Evolutionary conservation across 2,113 vertebrate species (phyloP).

Genomic region (Mustela nigripes): DNA sequence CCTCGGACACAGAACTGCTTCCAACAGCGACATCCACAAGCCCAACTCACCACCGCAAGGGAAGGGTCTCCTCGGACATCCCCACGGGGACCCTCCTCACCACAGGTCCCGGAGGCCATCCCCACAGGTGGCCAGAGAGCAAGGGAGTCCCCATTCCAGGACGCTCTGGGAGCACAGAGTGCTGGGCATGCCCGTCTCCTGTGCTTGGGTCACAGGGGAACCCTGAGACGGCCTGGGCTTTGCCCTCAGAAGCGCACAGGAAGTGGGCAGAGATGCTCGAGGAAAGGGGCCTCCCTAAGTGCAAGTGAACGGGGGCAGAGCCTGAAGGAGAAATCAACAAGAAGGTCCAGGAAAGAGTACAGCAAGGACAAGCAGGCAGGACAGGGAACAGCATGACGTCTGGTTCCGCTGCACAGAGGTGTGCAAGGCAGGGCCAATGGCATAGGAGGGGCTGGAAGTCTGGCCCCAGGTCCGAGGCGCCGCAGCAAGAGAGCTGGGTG

Average conservation of each 20-base stretch:
- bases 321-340: background rate
- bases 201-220: background rate
- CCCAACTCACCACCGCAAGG: background rate
- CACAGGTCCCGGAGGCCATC: background rate
- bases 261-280: background rate
- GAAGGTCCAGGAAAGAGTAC: too few species aligned
- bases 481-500: background rate
- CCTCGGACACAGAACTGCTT: background rate
- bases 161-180: background rate
- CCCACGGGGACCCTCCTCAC: background rate
- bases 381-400: fast-evolving
- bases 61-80: background rate
- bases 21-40: fast-evolving
- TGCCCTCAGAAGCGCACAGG: background rate
- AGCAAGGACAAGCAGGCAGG: background rate
- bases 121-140: background rate
- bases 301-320: fast-evolving
- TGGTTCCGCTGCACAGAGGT: fast-evolving
- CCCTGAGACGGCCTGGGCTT: background rate
- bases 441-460: background rate
- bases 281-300: fast-evolving
- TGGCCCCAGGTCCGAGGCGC: background rate
- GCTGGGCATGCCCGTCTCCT: fast-evolving
- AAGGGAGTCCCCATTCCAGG: background rate
- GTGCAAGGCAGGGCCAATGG: fast-evolving